phyloP scores from a whole-genome alignment of 2,113 vertebrate species.

The rabbit (Oryctolagus cuniculus) region DNA sequence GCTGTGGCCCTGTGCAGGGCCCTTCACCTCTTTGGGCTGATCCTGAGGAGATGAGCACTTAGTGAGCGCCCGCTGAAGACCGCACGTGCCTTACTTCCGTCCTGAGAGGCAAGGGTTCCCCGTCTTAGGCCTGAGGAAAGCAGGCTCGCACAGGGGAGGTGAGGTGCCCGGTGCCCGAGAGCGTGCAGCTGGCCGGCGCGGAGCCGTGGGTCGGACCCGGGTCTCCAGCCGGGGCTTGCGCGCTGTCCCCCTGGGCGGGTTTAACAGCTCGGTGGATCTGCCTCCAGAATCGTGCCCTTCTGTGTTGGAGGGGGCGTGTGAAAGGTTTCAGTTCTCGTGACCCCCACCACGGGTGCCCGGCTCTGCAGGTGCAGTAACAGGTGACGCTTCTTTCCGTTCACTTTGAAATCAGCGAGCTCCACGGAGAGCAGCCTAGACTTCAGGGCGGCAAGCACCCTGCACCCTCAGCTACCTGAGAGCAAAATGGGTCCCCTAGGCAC shows the following conservation, averaged over 20 bases:
- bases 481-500: neutral
- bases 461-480: neutral
- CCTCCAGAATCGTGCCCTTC: neutral
- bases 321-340: neutral
- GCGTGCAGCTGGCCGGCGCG: neutral
- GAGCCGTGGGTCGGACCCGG: neutral
- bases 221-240: too few species aligned
- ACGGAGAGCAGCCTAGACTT: neutral
- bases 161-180: neutral
- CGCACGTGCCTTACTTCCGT: neutral
- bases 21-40: neutral
- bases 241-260: too few species aligned
- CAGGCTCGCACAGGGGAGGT: neutral
- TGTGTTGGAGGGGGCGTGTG: neutral
- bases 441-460: neutral
- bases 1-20: neutral
- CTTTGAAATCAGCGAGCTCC: neutral
- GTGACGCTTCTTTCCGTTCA: slow-evolving; percentile 3
- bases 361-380: neutral
- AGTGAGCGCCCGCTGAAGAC: neutral
- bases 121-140: neutral
- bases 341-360: neutral
- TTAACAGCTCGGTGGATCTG: neutral
- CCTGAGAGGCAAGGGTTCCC: neutral
- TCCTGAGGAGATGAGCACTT: neutral